Evolutionary conservation across 2,113 vertebrate genomes (phyloP), one percentile per base, ranked within the genome.

Genomic region (Colius striatus): DNA sequence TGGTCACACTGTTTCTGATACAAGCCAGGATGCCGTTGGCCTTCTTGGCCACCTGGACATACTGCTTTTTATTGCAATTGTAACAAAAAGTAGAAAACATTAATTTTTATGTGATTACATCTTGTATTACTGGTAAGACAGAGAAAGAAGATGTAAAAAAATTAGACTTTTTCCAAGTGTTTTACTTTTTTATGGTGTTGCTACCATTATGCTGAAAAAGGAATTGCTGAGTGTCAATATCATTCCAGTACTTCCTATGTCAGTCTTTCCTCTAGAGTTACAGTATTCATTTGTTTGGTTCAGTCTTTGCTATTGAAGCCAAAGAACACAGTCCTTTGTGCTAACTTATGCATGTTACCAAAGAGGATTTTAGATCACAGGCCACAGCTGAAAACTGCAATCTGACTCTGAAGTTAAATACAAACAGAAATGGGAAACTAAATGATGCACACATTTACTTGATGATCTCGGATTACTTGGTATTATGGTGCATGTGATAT

Each of bases 371-470:
- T 92, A 89, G 45, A 92, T 96, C 95, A 96, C 84, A 97, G 66
- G 67, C 93, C 82, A 70, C 60, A 93, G 84, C 38, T 94, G 87
- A 97, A 94, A 94, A 79, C 30, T 96, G 57, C 84, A 97, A 71
- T 58, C 79, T 73, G 51, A 88, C 85, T 84, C 89, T 94, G 84
- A 97, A 94, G 87, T 96, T 87, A 98, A 97, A 95, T 65, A 67
- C 68, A 95, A 98, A 92, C 77, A 94, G 93, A 96, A 94, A 89
- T 29, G 57, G n/a, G 89, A 63, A 95, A 95, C 80, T 54, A 93
- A 96, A 94, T 50, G 55, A 84, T 95, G 90, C 38, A 71, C 70
- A 86, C 48, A 96, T 93, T 95, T 90, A 77, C 43, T 89, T 83
- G 17, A 38, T 92, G 77, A 93, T 88, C 83, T 85, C 75, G 74